phyloP scores from a whole-genome alignment of 1,140 invertebrate species.

The Drosophila sturtevanti region DNA sequence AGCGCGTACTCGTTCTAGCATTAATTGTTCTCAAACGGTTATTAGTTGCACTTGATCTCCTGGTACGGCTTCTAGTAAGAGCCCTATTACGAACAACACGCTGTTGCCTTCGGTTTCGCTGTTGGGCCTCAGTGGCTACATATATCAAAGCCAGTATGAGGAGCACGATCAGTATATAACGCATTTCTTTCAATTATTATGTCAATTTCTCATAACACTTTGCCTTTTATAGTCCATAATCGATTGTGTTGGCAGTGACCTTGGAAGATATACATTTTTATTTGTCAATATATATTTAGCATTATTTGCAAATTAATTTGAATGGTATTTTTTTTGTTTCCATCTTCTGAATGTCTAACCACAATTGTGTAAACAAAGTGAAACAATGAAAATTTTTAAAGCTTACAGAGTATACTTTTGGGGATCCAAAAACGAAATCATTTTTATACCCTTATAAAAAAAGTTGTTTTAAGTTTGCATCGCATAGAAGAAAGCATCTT shows the following conservation, averaged over 20 bases:
- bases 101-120: background rate
- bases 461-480: too few species aligned
- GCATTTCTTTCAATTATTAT: slow-evolving; percentile 27
- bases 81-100: background rate
- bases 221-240: slow-evolving; percentile 18
- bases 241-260: background rate
- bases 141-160: slow-evolving; percentile 32
- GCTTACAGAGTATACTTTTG: background rate
- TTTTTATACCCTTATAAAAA: too few species aligned
- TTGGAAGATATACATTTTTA: background rate
- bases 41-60: background rate
- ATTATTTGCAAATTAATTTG: background rate
- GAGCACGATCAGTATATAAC: slow-evolving; percentile 24
- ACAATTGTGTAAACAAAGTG: background rate
- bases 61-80: background rate
- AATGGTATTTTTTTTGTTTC: background rate
- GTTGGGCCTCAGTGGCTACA: slow-evolving; percentile 38
- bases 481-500: too few species aligned
- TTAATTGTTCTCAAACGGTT: background rate
- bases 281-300: slow-evolving; percentile 2
- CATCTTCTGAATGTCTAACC: background rate
- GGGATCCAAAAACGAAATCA: background rate
- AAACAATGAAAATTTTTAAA: background rate
- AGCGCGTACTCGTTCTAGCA: background rate
- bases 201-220: background rate